Evolutionary conservation across 2,113 vertebrate genomes (phyloP), one percentile per base, ranked within the genome.

Genomic region (Myanophis thanlyinensis): DNA sequence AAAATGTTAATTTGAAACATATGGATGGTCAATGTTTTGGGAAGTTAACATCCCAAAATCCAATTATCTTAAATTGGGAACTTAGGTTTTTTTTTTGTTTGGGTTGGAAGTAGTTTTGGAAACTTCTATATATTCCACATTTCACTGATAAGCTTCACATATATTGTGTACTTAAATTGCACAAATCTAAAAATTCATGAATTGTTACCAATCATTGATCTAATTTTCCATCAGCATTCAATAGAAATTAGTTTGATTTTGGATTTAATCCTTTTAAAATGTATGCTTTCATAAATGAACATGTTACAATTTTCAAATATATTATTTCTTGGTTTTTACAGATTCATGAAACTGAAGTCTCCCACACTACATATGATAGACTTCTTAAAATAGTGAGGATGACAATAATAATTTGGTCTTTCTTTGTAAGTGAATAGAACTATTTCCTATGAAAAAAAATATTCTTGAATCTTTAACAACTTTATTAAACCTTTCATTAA

Each of bases 21-120:
- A 25, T 48, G 25, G 46, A 48, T 48, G 47, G 85, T 48, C 23
- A 67, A 47, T 25, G 44, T 48, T 86, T 51, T 67, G 56, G 47
- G 2, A 10, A 49, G 1, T 44, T 27, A 88, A 88, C 40, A 46
- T 12, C 35, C 27, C 27, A 53, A 46, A 53, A 47, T 20, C 3
- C 11, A 84, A 54, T 53, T 20, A 12, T 15, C 62, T 89, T 80
- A 90, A 40, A 11, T 87, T 80, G 49, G 46, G 0, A 86, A 9
- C n/a, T 25, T 87, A 13, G 80, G 89, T 35, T 47, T 91, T 84
- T 18, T 85, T 48, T 94, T 91, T 95, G 51, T n/a, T n/a, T n/a
- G 90, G 92, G 90, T 92, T 89, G 59, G 27, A 56, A 54, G 22
- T 25, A 25, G 54, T 11, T 80, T n/a, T 80, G 11, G 12, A 11